Base-by-base conservation (phyloP, 2,797 vertebrate species). In the Masticophis lateralis region DNA sequence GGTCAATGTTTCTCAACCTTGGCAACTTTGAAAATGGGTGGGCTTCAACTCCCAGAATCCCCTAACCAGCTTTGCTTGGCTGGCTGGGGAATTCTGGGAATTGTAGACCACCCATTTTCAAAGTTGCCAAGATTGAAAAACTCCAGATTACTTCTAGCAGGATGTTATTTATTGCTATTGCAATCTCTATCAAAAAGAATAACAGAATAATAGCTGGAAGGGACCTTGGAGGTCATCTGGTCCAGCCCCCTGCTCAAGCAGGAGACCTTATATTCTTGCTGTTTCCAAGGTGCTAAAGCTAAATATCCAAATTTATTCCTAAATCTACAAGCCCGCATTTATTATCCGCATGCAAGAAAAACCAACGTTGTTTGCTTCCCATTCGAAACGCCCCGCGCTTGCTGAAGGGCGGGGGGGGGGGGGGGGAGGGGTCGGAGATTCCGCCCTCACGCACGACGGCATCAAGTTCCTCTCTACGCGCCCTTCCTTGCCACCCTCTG, bases 401-500 rank as follows among this genome's bases (percentile, higher is more conserved):
- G 8, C 66, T 16, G 66, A 74, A 74, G 37, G 18, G 66, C 28
- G 12, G 55, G 13, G 0, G 37, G 37, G 37, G 37, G 14, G 14
- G 27, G 27, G 4, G 47, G 1, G 11, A 8, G 0, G 13, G 16
- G 37, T 10, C 25, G 16, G 14, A 8, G 14, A 1, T 7, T 6
- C 56, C 2, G 51, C 87, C 92, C 69, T 43, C 51, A n/a, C 60
- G 4, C 37, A 95, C 96, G 92, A 97, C 96, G 96, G 96, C 94
- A 12, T 53, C 90, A 3, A 0, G 0, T 63, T 4, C 22, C 11
- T 28, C 0, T 1, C 5, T 2, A 4, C 8, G 12, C 16, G 0
- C 5, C 47, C 12, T 28, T 0, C 2, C 1, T 3, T 9, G 14
- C 0, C 0, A 2, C 66, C 7, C 2, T 61, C 43, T 74, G 37